Evolutionary conservation across 2,888 invertebrate genomes (phyloP), one percentile per base, ranked within the genome.

Genomic region (Platycnemis pennipes): DNA sequence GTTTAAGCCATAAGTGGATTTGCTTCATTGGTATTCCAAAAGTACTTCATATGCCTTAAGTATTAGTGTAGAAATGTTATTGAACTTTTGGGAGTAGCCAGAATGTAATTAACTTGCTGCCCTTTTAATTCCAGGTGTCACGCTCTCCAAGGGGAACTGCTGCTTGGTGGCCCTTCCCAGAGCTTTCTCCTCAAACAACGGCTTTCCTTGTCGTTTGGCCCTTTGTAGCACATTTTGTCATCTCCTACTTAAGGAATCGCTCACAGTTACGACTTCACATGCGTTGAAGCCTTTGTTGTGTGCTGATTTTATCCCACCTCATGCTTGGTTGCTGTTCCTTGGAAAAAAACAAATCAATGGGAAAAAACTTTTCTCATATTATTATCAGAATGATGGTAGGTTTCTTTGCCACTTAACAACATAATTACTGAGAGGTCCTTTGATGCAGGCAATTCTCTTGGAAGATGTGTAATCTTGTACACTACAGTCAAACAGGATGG

Each of bases 181-280:
- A 97, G 96, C 96, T 98, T 69, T 97, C 97, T 19, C 96, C 96
- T 95, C 97, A 45, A 96, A 96, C 98, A 0, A 96, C 98, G 94
- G 96, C 97, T 94, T 96, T 98, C 95, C 96, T 98, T 95, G 95
- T 98, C 45, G 95, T 97, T 94, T 98, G 98, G 98, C 98, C 98
- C 8, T 97, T 98, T 95, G 95, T 98, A 89, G 97, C 45, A 44
- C 94, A 94, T 45, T 63, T 91, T 3, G 26, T 91, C 26, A 13
- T 91, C n/a, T 69, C 42, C 4, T 91, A 91, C 22, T 13, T 91
- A 91, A 63, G 63, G 44, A 56, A 63, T 44, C 91, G 91, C 37
- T 63, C 91, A 45, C 91, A 53, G 63, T 45, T 69, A 44, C 44
- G 63, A 22, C 63, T 44, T 63, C 63, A 63, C n/a, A 31, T 63